Percentiles rank a stretch among this genome's conserved stretches.
These are phyloP conservation scores for Gobio gobio DNA, from an alignment of 2,113 vertebrate species.

Conservation along the genomic window DNA sequence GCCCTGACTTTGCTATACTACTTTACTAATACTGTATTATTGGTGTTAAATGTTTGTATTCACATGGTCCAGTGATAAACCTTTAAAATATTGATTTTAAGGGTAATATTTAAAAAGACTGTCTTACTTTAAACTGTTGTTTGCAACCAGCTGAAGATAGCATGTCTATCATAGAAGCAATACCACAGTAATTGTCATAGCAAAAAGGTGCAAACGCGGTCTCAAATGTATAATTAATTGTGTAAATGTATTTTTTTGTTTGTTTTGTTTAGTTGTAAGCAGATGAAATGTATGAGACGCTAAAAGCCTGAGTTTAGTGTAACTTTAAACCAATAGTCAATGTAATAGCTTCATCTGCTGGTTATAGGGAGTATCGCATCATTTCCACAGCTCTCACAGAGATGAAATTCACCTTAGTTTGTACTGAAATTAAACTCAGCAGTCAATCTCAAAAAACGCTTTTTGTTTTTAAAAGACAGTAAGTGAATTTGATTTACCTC, in stretches of 20 bases:
- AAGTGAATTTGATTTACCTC: not conserved
- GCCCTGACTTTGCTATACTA: not conserved
- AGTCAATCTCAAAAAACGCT: not conserved
- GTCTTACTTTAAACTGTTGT: no score
- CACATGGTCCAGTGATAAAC: not conserved
- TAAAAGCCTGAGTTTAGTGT: not conserved
- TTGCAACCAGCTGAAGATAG: not conserved
- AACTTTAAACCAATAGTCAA: not conserved
- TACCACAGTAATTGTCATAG: not conserved
- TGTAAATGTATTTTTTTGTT: no score
- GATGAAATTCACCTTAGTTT: not conserved
- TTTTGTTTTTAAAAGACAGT: not conserved
- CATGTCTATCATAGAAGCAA: not conserved
- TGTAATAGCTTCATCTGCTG: slow-evolving; percentile 19
- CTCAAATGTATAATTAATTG: no score
- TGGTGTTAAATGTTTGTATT: not conserved
- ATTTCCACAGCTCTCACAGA: not conserved
- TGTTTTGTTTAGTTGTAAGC: not conserved
- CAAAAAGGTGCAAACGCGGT: not conserved
- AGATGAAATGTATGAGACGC: not conserved
- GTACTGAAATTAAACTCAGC: not conserved
- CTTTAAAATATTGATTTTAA: not conserved
- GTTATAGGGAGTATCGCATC: not conserved
- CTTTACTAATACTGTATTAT: not conserved
- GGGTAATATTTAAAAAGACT: not conserved